Evolutionary conservation across 2,797 vertebrate genomes (phyloP).

Genomic region (Microtus obscurus): DNA sequence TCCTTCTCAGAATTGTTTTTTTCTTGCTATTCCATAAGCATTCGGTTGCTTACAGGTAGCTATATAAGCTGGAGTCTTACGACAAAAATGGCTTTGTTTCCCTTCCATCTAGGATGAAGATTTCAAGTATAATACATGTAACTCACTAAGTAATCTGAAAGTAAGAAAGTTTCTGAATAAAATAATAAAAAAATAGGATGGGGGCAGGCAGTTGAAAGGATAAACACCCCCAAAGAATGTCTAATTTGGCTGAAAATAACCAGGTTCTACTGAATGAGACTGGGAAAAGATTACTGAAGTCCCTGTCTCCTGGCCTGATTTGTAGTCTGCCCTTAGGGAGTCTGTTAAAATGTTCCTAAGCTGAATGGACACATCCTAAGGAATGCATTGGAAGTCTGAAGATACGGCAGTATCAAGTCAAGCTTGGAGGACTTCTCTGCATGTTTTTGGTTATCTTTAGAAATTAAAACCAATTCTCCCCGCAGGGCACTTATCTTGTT

Average conservation of each 20-base stretch:
- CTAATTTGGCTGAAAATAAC: slow-evolving; percentile 79
- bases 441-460: slow-evolving; percentile 67
- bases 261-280: slow-evolving; percentile 8
- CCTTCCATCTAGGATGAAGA: neutral
- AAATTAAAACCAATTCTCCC: slow-evolving; percentile 56
- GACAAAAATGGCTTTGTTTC: slow-evolving; percentile 8
- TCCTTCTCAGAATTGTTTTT: slow-evolving; percentile 13
- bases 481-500: neutral
- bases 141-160: slow-evolving; percentile 40
- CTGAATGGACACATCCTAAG: slow-evolving; percentile 27
- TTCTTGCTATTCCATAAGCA: neutral
- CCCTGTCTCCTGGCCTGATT: slow-evolving; percentile 59
- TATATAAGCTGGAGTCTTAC: neutral
- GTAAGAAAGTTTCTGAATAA: slow-evolving; percentile 51
- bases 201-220: slow-evolving; percentile 34
- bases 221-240: slow-evolving; percentile 72
- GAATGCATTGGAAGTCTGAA: slow-evolving; percentile 2
- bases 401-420: slow-evolving; percentile 1
- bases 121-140: neutral
- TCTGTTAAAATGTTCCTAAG: slow-evolving; percentile 45
- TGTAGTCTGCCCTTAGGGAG: slow-evolving; percentile 47
- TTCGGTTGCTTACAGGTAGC: neutral
- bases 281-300: slow-evolving; percentile 63
- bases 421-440: neutral
- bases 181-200: slow-evolving; percentile 67